Evolutionary conservation across 64 coral and sea anemone species (phyloP), one percentile per base, ranked within the genome.

Genomic region (Actinia equina): DNA sequence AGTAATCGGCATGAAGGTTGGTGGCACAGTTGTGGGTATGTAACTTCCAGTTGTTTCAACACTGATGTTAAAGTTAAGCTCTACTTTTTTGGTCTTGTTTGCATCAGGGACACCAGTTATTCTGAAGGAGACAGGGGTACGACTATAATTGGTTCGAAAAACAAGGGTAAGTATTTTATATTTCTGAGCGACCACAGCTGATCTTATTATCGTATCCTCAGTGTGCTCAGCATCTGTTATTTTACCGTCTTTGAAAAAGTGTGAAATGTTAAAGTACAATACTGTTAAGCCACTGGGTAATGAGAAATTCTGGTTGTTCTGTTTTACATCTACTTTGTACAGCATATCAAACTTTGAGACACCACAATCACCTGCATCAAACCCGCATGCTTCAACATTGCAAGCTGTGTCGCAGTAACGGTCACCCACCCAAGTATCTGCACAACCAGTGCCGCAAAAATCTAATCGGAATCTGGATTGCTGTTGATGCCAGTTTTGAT

Each of bases 301-400:
- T 5, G 19, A 18, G 27, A 94, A 85, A 74, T 81, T 12, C 6
- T 86, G 63, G 52, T 55, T 94, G 52, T 70, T 59, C 16, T 77
- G 18, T 18, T 88, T 74, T 55, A 98, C 44, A 22, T 88, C 87
- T 16, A 94, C 46, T 53, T 65, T 52, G 82, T 94, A 77, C 17
- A 98, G 78, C 37, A 94, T 84, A 52, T 80, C 46, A 81, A 98
- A 98, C 74, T 89, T 89, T 20, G 63, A 14, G 18, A 98, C 63
- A 43, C 95, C 95, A 91, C 95, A 98, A 60, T 98, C 95, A 78
- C 95, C 95, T 41, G 95, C 95, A 79, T 98, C 95, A 89, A 94
- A 98, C 19, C 95, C 95, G 77, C 95, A 98, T 6, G 85, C 76
- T 17, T 30, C 43, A 83, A 91, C 89, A 89, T 98, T 98, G 86